Evolutionary conservation across 2,888 invertebrate species (phyloP).

Genomic region (Zonitis immaculata): DNA sequence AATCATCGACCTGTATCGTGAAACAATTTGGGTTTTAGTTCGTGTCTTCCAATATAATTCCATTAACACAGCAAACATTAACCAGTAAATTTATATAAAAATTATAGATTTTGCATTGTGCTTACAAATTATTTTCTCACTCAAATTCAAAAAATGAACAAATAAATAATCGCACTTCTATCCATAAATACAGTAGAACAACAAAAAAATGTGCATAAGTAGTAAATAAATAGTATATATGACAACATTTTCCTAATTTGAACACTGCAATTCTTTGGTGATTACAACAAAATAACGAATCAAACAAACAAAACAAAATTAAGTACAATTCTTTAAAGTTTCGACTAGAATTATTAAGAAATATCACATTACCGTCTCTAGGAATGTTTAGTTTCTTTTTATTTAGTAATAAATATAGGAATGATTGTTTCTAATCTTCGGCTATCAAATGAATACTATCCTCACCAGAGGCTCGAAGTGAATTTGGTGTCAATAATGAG

Average conservation of each 20-base stretch:
- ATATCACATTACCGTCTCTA: constrained; percentile 20
- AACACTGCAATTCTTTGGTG: constrained; percentile 12
- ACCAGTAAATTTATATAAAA: constrained; percentile 14
- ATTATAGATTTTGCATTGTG: constrained; percentile 14
- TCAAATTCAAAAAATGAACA: not conserved
- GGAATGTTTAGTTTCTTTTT: constrained; percentile 9
- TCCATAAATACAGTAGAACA: not conserved
- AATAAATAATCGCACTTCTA: constrained; percentile 10
- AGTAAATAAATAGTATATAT: no score
- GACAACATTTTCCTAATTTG: constrained; percentile 2
- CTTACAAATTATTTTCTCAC: not conserved
- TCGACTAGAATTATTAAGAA: constrained; percentile 15
- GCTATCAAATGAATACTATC: constrained; percentile 53
- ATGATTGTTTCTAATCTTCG: constrained; percentile 36
- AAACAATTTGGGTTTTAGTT: no score
- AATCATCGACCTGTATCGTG: no score
- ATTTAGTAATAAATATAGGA: constrained; percentile 8
- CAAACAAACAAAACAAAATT: not conserved
- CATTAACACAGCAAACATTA: not conserved
- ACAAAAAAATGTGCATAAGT: no score
- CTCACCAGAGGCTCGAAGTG: constrained; percentile 53
- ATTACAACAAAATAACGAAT: not conserved
- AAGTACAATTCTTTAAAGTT: constrained; percentile 13
- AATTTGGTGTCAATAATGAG: constrained; percentile 52
- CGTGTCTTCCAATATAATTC: no score